Evolutionary conservation across 2,797 vertebrate genomes (phyloP).

Genomic region (Lagocephalus sceleratus): DNA sequence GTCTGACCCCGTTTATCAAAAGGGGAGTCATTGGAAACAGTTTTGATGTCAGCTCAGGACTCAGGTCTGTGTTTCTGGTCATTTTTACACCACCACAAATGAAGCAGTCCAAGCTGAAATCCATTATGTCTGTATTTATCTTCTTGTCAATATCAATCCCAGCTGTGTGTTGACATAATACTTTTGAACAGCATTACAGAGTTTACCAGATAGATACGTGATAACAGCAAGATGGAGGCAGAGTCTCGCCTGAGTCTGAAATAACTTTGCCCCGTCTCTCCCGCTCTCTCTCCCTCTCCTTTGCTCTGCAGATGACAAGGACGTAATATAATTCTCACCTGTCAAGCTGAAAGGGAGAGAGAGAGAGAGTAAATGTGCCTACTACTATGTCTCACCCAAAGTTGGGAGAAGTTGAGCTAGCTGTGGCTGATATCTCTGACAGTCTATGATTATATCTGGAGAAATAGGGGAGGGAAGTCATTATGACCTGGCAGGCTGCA

Average conservation of each 20-base stretch:
- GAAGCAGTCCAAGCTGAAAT: constrained; percentile 46
- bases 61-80: too few species aligned
- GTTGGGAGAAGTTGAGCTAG: constrained; percentile 58
- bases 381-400: constrained; percentile 56
- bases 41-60: too few species aligned
- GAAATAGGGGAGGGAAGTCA: constrained; percentile 43
- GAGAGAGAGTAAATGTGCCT: constrained; percentile 32
- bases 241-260: constrained; percentile 57
- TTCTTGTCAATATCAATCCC: constrained; percentile 57
- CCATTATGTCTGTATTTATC: constrained; percentile 27
- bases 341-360: constrained; percentile 51
- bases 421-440: constrained; percentile 59
- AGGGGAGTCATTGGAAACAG: too few species aligned
- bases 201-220: constrained; percentile 65
- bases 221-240: constrained; percentile 58
- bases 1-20: too few species aligned
- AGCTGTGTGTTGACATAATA: constrained; percentile 64
- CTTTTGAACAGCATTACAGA: constrained; percentile 65
- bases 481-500: constrained; percentile 54
- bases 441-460: constrained; percentile 59
- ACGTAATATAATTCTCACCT: constrained; percentile 73
- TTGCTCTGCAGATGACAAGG: constrained; percentile 63
- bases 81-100: constrained; percentile 12
- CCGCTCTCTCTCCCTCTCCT: constrained; percentile 24
- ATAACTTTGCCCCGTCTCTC: constrained; percentile 52